Conservation (phyloP, 2,888 invertebrate species). For the Drosophila paranaensis region DNA sequence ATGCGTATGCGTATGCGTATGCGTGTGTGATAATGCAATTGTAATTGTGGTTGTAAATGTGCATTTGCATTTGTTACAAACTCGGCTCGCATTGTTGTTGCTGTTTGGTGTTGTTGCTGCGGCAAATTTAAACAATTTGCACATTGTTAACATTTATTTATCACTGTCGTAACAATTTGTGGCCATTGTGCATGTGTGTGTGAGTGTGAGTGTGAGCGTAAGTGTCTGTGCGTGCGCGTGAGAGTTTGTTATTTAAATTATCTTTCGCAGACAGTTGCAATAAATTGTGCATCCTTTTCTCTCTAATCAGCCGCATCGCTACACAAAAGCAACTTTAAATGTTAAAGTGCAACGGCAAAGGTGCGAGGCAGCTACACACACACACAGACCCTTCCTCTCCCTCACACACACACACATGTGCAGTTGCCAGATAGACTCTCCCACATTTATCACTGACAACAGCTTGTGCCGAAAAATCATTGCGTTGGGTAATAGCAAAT, state of each 20-base stretch:
- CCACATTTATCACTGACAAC: conserved; percentile 57
- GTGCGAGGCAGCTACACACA: conserved; percentile 14
- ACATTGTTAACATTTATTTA: conserved; percentile 75
- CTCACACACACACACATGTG: not conserved
- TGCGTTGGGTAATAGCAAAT: conserved; percentile 48
- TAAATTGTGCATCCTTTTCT: conserved; percentile 49
- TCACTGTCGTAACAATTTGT: conserved; percentile 68
- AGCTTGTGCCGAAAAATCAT: conserved; percentile 65
- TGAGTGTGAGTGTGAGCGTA: conserved; percentile 16
- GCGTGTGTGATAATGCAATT: conserved; percentile 66
- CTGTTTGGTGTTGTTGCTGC: conserved; percentile 59
- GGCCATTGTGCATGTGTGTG: conserved; percentile 31
- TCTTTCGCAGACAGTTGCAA: conserved; percentile 49
- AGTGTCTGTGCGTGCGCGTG: conserved; percentile 41
- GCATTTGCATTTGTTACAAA: conserved; percentile 60
- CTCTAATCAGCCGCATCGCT: conserved; percentile 38
- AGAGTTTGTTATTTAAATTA: conserved; percentile 59
- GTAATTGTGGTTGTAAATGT: conserved; percentile 70
- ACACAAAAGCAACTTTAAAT: conserved; percentile 37
- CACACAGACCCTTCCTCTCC: not conserved
- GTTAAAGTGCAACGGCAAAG: conserved; percentile 33
- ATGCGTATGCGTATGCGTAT: conserved; percentile 17
- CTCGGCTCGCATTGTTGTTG: conserved; percentile 43
- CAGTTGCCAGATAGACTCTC: conserved; percentile 9
- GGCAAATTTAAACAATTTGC: conserved; percentile 69